These are phyloP conservation scores for Drosophila willistoni DNA, from an alignment of 1,140 invertebrate genomes.

Conservation along the genomic window DNA sequence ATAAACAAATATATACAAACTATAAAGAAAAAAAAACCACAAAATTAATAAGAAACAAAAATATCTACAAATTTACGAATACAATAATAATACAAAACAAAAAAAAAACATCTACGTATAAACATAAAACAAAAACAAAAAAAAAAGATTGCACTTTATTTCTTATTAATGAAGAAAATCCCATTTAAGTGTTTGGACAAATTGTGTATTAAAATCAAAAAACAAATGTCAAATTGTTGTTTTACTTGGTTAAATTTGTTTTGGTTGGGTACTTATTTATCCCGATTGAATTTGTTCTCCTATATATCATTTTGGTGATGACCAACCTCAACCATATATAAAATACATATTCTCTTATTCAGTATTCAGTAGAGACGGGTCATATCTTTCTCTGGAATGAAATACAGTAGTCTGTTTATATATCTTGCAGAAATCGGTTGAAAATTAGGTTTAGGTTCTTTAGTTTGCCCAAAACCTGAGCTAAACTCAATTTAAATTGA, in stretches of 20 bases:
- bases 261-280: no score
- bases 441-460: no score
- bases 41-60: constrained; percentile 56
- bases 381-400: no score
- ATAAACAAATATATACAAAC: constrained; percentile 65
- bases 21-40: constrained; percentile 70
- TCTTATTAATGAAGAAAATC: constrained; percentile 78
- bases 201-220: constrained; percentile 79
- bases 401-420: no score
- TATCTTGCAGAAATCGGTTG: no score
- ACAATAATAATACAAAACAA: constrained; percentile 64
- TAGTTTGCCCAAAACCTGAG: no score
- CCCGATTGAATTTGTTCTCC: no score
- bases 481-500: no score
- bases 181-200: constrained; percentile 83
- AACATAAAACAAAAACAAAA: constrained; percentile 37
- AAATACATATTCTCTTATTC: no score
- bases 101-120: constrained; percentile 58
- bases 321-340: no score
- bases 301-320: no score
- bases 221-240: constrained; percentile 37
- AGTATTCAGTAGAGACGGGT: no score
- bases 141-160: constrained; percentile 75
- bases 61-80: constrained; percentile 81
- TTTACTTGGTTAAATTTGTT: neutral